Conservation (phyloP, 2,797 vertebrate species). For the Gymnocypris eckloni region DNA sequence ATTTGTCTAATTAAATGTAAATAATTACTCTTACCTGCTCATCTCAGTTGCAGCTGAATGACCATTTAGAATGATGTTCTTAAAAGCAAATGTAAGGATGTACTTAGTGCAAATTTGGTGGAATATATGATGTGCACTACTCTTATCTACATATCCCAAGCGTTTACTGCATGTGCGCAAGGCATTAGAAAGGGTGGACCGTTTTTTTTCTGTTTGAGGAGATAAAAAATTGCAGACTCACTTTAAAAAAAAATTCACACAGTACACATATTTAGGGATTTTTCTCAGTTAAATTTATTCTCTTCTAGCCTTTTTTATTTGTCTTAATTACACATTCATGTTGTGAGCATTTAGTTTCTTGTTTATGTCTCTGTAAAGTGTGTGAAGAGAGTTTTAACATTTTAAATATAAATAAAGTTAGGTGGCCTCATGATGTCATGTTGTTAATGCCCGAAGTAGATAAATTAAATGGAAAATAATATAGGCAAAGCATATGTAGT, state of each 20-base stretch:
- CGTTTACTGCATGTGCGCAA: background rate
- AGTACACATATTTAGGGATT: background rate
- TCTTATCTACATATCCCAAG: conserved; percentile 43
- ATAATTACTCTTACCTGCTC: conserved; percentile 20
- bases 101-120: background rate
- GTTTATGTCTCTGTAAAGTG: background rate
- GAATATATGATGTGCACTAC: background rate
- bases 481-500: background rate
- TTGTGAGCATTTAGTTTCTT: background rate
- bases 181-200: conserved; percentile 55
- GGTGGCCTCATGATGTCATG: background rate
- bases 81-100: conserved; percentile 1
- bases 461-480: background rate
- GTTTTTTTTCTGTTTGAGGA: conserved; percentile 64
- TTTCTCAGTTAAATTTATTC: background rate
- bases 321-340: too few relatives aligned
- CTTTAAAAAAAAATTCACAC: background rate
- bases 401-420: background rate
- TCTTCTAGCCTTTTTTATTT: background rate
- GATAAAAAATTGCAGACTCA: conserved; percentile 67
- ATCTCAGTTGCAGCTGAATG: background rate
- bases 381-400: background rate
- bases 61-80: background rate
- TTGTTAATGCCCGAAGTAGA: background rate
- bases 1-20: background rate